Conservation (phyloP, 2,888 invertebrate species). For the Elysia crispata region DNA sequence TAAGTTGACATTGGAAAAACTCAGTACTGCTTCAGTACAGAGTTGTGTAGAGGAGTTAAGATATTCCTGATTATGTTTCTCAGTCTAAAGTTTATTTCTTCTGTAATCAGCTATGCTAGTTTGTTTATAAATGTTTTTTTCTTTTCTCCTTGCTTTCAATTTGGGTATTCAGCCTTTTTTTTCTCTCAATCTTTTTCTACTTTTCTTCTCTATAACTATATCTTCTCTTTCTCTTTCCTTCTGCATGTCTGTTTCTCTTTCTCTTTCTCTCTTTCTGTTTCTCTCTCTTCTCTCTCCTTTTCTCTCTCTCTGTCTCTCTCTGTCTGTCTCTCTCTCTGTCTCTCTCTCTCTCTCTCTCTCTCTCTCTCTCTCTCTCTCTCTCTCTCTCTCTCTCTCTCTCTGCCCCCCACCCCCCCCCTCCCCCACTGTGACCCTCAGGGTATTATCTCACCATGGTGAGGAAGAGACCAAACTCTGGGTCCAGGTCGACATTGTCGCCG, state of each 20-base stretch:
- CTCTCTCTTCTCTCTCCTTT: not conserved
- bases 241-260: not conserved
- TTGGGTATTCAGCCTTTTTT: too few species aligned
- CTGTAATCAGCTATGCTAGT: too few species aligned
- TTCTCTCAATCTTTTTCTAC: not conserved
- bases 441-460: constrained; percentile 92
- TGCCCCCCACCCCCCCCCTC: not conserved
- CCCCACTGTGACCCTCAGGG: not conserved
- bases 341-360: not conserved
- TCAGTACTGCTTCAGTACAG: too few species aligned
- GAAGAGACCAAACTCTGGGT: constrained; percentile 97
- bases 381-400: not conserved
- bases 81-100: too few species aligned
- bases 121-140: too few species aligned
- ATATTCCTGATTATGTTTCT: too few species aligned
- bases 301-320: not conserved
- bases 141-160: too few species aligned
- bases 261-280: not conserved
- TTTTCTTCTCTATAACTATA: not conserved
- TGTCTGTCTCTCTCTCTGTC: not conserved
- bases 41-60: too few species aligned
- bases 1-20: too few species aligned
- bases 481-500: constrained; percentile 94
- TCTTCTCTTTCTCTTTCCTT: not conserved
- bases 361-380: not conserved